phyloP scores from a whole-genome alignment of 1,140 invertebrate species.

The Drosophila rhopaloa region DNA sequence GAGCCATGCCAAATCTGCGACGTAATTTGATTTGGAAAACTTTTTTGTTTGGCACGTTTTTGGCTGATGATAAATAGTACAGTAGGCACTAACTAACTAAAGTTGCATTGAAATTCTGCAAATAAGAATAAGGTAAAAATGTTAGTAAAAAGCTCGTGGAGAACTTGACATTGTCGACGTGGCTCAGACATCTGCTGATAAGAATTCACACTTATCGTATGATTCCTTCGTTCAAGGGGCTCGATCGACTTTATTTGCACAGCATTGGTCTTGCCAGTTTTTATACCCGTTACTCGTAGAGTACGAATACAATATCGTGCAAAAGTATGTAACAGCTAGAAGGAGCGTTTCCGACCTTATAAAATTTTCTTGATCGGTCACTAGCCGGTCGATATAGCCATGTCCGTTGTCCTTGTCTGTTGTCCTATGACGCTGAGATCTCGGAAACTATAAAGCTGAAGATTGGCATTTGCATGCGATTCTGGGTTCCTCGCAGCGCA shows the following conservation, averaged over 20 bases:
- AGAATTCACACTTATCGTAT: slow-evolving; percentile 35
- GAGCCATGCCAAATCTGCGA: slow-evolving; percentile 25
- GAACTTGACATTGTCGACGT: slow-evolving; percentile 16
- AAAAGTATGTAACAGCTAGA: too few relatives aligned
- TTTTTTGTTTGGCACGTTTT: slow-evolving; percentile 43
- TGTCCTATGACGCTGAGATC: too few relatives aligned
- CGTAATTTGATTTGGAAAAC: slow-evolving; percentile 52
- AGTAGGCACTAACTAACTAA: slow-evolving; percentile 4
- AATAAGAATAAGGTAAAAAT: neutral
- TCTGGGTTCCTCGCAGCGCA: too few relatives aligned
- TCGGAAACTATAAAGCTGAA: too few relatives aligned
- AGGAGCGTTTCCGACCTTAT: too few relatives aligned
- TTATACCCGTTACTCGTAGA: too few relatives aligned
- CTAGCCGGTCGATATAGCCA: too few relatives aligned
- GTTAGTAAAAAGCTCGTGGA: neutral
- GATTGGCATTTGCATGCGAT: too few relatives aligned
- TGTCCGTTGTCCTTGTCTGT: too few relatives aligned
- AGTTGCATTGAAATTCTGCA: neutral
- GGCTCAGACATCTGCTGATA: slow-evolving; percentile 25
- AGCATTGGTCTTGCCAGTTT: neutral
- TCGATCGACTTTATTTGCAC: neutral
- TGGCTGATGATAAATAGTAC: slow-evolving; percentile 39
- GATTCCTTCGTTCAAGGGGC: slow-evolving; percentile 8
- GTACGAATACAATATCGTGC: too few relatives aligned
- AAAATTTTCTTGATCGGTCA: too few relatives aligned